Evolutionary conservation across 2,888 invertebrate genomes (phyloP), one percentile per base, ranked within the genome.

Genomic region (Plagodis pulveraria): DNA sequence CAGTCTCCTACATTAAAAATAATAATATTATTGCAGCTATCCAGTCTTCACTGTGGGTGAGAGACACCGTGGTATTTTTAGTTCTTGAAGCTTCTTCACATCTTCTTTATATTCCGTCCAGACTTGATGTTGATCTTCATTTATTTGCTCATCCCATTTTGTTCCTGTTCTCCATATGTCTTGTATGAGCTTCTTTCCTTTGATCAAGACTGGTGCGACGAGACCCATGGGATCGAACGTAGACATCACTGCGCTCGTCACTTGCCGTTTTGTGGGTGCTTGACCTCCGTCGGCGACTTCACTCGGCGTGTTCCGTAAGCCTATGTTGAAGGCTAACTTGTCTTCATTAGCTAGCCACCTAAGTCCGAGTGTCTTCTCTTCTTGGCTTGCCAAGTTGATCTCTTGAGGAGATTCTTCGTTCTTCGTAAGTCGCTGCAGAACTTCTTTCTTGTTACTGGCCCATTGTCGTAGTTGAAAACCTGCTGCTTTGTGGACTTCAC

Each of bases 391-490:
- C 10, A 51, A 8, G 6, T 50, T 33, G 11, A n/a, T 42, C 22
- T 12, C 10, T 10, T 51, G 12, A n/a, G 4, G 11, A 0, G 35
- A 9, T 9, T 43, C 9, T 12, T 36, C 9, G n/a, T n/a, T n/a
- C 22, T 7, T 10, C n/a, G 41, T 11, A 5, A 47, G 8, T 6
- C 6, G 10, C 34, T 22, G 6, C 5, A 52, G 22, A 6, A 44
- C n/a, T 8, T 7, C 11, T 7, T 2, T 5, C 2, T 5, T 41
- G 12, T 51, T 63, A 0, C 49, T 44, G 0, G 58, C 42, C 42
- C 65, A 50, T 7, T 63, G 62, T 9, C 63, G 12, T 8, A 78
- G 78, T 44, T 82, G 77, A 50, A 71, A 81, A 0, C 77, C 48
- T 0, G 72, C 60, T 35, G 10, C 9, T 34, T 10, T 6, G 22